Conservation (phyloP, 2,888 invertebrate species). For the Euzophera pinguis region DNA sequence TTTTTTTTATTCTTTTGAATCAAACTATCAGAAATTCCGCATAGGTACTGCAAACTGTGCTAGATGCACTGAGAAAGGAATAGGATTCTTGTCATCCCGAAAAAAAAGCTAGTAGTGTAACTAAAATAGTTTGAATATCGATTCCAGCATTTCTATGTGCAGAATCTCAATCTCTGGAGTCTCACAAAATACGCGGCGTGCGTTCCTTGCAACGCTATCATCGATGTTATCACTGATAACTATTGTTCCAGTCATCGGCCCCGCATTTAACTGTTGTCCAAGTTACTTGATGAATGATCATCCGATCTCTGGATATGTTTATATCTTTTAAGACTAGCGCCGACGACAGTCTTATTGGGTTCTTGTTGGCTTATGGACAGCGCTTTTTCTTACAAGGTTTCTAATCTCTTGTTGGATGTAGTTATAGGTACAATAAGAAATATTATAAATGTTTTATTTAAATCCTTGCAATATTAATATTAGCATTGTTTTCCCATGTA, state of each 20-base stretch:
- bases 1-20: too few species aligned
- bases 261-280: slow-evolving; percentile 48
- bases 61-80: too few species aligned
- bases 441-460: too few species aligned
- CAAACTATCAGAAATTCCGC: too few species aligned
- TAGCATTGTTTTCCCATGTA: too few species aligned
- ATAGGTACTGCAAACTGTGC: too few species aligned
- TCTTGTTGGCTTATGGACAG: slow-evolving; percentile 11
- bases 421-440: too few species aligned
- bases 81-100: too few species aligned
- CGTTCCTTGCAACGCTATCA: slow-evolving; percentile 32
- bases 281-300: slow-evolving; percentile 48
- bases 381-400: background rate
- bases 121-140: background rate
- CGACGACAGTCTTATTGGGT: slow-evolving; percentile 23
- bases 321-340: slow-evolving; percentile 31
- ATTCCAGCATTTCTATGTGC: slow-evolving; percentile 24
- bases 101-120: too few species aligned
- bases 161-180: background rate
- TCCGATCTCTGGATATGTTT: slow-evolving; percentile 41
- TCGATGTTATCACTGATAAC: slow-evolving; percentile 53
- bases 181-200: background rate
- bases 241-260: slow-evolving; percentile 56
- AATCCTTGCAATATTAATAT: too few species aligned
- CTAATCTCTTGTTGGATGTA: background rate